phyloP scores from a whole-genome alignment of 2,113 vertebrate genomes.

The Platysteira castanea region DNA sequence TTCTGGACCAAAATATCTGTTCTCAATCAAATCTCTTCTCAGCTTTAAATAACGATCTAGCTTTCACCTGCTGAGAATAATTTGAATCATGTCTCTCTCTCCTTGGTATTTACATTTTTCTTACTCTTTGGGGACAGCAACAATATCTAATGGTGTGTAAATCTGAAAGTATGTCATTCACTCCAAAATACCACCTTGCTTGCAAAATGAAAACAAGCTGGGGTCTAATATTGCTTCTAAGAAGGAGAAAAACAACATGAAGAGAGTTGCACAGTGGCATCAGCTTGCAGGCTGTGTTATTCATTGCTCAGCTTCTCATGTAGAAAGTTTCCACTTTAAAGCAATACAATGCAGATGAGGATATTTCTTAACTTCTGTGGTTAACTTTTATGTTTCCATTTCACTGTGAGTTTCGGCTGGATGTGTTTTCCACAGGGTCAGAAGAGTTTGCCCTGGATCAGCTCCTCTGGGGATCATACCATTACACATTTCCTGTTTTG shows the following conservation, averaged over 20 bases:
- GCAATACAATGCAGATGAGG: neutral
- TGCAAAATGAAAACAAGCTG: neutral
- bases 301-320: neutral
- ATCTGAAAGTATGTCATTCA: neutral
- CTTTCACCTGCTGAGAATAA: neutral
- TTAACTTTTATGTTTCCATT: neutral
- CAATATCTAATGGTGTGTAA: neutral
- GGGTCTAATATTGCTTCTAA: neutral
- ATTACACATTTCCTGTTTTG: slow-evolving; percentile 41
- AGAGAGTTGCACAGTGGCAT: neutral
- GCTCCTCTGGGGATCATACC: neutral
- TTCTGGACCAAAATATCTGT: neutral
- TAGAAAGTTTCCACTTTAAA: neutral
- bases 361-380: neutral
- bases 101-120: neutral
- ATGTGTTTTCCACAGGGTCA: neutral
- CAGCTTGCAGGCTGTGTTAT: neutral
- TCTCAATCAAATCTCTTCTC: neutral
- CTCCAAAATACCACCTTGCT: neutral
- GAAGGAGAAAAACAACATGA: neutral
- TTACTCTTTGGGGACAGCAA: neutral
- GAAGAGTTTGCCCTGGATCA: neutral
- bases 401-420: neutral
- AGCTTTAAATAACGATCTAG: neutral
- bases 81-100: neutral